Conservation (phyloP, 2,888 invertebrate genomes). For the Diachrysia chrysitis region DNA sequence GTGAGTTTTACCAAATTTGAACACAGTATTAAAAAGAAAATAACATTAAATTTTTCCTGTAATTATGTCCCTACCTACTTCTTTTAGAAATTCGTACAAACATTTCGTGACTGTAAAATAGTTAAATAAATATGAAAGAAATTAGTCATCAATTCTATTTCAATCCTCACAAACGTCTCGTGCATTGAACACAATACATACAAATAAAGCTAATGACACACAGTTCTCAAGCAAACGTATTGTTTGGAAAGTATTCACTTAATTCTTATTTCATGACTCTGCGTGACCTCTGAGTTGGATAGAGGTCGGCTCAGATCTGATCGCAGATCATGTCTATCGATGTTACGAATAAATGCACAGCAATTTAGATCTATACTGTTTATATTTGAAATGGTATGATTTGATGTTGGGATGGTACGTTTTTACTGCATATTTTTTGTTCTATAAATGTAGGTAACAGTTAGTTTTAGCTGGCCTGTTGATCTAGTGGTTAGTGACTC, state of each 20-base stretch:
- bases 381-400: conserved; percentile 46
- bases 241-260: conserved; percentile 75
- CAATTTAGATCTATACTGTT: conserved; percentile 56
- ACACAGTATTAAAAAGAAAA: no score
- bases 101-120: no score
- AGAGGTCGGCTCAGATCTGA: conserved; percentile 77
- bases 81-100: no score
- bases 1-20: no score
- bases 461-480: no score
- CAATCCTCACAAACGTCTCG: background rate
- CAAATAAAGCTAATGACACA: conserved; percentile 39
- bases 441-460: no score
- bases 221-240: conserved; percentile 62
- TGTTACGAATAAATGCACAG: conserved; percentile 65
- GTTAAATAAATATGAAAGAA: background rate
- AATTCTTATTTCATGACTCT: conserved; percentile 80
- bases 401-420: conserved; percentile 29
- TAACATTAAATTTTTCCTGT: no score
- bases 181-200: conserved; percentile 2
- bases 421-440: conserved; percentile 9
- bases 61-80: no score
- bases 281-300: conserved; percentile 74
- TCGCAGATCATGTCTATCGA: conserved; percentile 75
- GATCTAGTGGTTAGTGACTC: no score
- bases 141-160: background rate